Conservation (phyloP, 2,113 vertebrate genomes). For the Vimba vimba region DNA sequence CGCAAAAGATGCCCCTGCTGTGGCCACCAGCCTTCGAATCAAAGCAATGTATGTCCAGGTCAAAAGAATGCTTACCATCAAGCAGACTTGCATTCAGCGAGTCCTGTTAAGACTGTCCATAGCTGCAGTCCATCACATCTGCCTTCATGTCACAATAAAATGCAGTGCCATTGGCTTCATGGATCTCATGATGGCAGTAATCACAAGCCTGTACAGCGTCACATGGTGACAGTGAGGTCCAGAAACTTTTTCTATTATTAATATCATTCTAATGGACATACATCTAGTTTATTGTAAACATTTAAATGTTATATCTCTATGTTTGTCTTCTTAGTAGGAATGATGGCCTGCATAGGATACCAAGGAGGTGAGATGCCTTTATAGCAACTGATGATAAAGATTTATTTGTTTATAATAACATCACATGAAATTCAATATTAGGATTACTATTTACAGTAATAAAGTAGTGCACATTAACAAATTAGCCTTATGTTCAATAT, state of each 20-base stretch:
- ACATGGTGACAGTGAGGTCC: conserved; percentile 89
- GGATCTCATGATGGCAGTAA: conserved; percentile 77
- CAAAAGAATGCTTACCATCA: conserved; percentile 53
- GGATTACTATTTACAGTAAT: neutral
- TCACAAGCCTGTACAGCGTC: conserved; percentile 80
- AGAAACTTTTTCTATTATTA: conserved; percentile 49
- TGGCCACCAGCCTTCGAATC: conserved; percentile 58
- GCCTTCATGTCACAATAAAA: conserved; percentile 67
- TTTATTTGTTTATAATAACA: neutral
- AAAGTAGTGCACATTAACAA: neutral
- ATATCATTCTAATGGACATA: neutral
- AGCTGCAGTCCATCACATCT: conserved; percentile 70
- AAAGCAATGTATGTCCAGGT: conserved; percentile 58
- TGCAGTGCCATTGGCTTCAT: conserved; percentile 80
- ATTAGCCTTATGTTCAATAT: neutral
- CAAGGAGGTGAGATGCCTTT: conserved; percentile 83
- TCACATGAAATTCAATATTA: neutral
- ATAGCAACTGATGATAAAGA: neutral
- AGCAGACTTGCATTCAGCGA: conserved; percentile 56
- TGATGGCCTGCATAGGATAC: conserved; percentile 83
- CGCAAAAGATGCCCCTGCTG: conserved; percentile 65
- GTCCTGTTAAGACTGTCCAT: conserved; percentile 61
- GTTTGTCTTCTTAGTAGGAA: conserved; percentile 76
- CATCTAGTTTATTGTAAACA: conserved; percentile 3
- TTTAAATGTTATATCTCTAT: conserved; percentile 32